Base-by-base conservation (phyloP, 2,113 vertebrate species). In the Gymnocephalus cernua region DNA sequence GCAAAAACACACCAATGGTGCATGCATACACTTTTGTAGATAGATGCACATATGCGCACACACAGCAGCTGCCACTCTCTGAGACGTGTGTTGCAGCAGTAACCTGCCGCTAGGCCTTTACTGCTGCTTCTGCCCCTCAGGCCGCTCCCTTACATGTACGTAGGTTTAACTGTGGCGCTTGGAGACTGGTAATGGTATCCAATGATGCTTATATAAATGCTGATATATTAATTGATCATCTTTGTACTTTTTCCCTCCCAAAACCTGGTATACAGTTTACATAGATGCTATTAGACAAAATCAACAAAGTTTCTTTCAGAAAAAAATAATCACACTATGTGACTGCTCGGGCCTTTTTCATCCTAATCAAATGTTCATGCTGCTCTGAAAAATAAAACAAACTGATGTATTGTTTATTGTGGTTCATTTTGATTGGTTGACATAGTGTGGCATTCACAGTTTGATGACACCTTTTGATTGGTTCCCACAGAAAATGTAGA, bases 21-120 rank as follows among this genome's bases (percentile, higher is more conserved):
- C 41, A 32, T 74, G 82, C 77, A 77, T 81, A 77, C 44, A 64
- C 63, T 73, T 84, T 62, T 65, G 14, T 23, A 71, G 74, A 83
- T 65, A 61, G 71, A 88, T 71, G 74, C 77, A 59, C 64, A 77
- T 58, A 54, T 62, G 23, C 50, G 66, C 71, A 74, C 64, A 80
- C 56, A 70, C 67, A 88, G 79, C 80, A 88, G 72, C 61, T 86
- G 80, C 66, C 25, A 58, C 71, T 82, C 67, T 74, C 27, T 53
- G 54, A 80, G 57, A 75, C 16, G 79, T 68, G 72, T 77, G 57
- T 84, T 86, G 66, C 57, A 77, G 50, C 57, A 73, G 71, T 84
- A 75, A 74, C 64, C 59, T 76, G 80, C 71, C 86, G 83, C 65
- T 54, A 2, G 51, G 67, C 66, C 64, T 84, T 45, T 80, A 41